Percentiles rank a stretch among this genome's conserved stretches.
Conservation (phyloP, 1,140 invertebrate species). For the Eurosta solidaginis region DNA sequence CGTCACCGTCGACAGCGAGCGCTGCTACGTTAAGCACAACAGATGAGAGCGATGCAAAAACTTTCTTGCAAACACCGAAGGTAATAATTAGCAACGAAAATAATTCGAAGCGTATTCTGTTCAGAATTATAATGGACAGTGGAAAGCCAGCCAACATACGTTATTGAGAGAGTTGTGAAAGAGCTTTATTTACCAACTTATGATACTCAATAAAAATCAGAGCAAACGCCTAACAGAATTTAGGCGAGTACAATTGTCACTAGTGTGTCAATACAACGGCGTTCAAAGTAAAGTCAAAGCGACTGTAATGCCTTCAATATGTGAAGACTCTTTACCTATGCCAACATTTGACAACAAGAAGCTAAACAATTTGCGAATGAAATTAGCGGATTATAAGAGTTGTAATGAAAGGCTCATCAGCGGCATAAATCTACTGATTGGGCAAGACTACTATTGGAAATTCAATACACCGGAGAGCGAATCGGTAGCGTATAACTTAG, state of each 20-base stretch:
- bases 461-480: neutral
- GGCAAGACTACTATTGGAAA: conserved; percentile 15
- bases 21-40: neutral
- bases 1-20: neutral
- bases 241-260: neutral
- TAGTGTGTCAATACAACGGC: neutral
- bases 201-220: neutral
- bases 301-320: neutral
- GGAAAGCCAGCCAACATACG: conserved; percentile 12
- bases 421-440: conserved; percentile 9
- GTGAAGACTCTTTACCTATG: neutral
- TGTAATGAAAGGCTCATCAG: neutral
- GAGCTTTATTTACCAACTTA: neutral
- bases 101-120: neutral
- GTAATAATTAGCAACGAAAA: neutral
- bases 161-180: neutral
- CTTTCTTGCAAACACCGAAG: no score
- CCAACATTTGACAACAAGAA: neutral
- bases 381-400: neutral
- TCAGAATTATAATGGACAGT: conserved; percentile 14
- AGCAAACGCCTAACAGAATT: neutral
- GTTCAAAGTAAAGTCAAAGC: neutral
- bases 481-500: neutral
- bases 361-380: neutral
- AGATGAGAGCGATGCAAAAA: neutral